phyloP scores from a whole-genome alignment of 2,888 invertebrate species.

The Plusia festucae region DNA sequence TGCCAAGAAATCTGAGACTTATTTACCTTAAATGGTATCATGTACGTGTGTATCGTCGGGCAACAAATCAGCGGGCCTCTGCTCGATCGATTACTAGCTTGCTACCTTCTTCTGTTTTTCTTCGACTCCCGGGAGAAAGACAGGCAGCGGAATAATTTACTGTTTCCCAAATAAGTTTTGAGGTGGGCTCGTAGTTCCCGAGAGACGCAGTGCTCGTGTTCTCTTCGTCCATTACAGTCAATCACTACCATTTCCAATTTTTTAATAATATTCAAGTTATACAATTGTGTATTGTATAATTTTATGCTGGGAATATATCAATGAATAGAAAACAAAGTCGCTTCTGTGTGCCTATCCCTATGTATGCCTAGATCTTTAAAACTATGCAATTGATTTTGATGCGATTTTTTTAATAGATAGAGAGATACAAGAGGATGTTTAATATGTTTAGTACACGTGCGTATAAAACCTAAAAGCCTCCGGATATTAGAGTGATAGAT shows the following conservation, averaged over 20 bases:
- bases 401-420: too few relatives aligned
- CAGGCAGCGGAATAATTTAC: conserved; percentile 80
- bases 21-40: conserved; percentile 19
- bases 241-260: too few relatives aligned
- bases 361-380: too few relatives aligned
- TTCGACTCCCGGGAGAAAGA: conserved; percentile 67
- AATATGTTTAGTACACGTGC: not conserved
- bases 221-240: conserved; percentile 67
- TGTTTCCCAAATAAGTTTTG: conserved; percentile 80
- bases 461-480: not conserved
- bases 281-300: too few relatives aligned
- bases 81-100: conserved; percentile 71
- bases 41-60: conserved; percentile 35
- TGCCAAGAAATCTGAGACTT: not conserved
- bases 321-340: too few relatives aligned
- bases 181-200: conserved; percentile 71
- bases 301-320: too few relatives aligned
- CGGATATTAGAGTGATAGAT: not conserved
- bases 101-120: conserved; percentile 78
- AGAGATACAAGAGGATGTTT: too few relatives aligned
- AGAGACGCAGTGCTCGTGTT: conserved; percentile 66
- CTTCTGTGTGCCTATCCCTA: too few relatives aligned
- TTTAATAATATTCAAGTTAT: too few relatives aligned
- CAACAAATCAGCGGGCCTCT: conserved; percentile 52
- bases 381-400: too few relatives aligned